These are phyloP conservation scores for Collichthys lucidus DNA, from an alignment of 2,113 vertebrate species.

Conservation along the genomic window DNA sequence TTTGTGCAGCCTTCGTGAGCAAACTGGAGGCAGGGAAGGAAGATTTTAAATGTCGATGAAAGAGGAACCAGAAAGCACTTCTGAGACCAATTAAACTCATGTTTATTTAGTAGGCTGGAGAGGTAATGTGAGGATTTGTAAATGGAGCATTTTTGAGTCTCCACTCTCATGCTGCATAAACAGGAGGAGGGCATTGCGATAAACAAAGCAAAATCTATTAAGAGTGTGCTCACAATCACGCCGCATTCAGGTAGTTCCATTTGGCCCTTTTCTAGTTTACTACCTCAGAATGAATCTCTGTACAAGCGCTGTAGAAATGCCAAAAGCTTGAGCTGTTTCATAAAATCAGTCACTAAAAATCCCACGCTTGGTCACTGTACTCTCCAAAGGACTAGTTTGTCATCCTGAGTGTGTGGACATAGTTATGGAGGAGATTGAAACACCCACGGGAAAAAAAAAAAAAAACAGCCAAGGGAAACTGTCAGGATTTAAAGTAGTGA, in stretches of 20 bases:
- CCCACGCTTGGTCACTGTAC: slow-evolving; percentile 47
- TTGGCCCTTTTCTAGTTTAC: slow-evolving; percentile 13
- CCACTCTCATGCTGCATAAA: slow-evolving; percentile 30
- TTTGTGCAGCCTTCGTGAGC: slow-evolving; percentile 14
- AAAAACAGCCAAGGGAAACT: slow-evolving; percentile 51
- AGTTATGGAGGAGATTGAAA: slow-evolving; percentile 60
- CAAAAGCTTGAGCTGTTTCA: slow-evolving; percentile 42
- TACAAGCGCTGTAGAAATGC: slow-evolving; percentile 26
- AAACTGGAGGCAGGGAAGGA: slow-evolving; percentile 11
- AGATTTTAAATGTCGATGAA: slow-evolving; percentile 20
- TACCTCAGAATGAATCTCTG: slow-evolving; percentile 34
- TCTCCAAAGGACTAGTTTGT: slow-evolving; percentile 60
- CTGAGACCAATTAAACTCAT: slow-evolving; percentile 49
- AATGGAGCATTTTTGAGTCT: slow-evolving; percentile 26
- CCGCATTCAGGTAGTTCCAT: background rate
- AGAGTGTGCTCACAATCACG: slow-evolving; percentile 12
- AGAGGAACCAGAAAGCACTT: slow-evolving; percentile 28
- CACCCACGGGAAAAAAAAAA: slow-evolving; percentile 17
- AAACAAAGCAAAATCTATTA: slow-evolving; percentile 25
- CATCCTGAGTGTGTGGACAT: slow-evolving; percentile 46
- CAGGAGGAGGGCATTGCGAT: slow-evolving; percentile 29
- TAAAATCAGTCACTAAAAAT: slow-evolving; percentile 55
- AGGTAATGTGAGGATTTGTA: slow-evolving; percentile 47
- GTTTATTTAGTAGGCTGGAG: slow-evolving; percentile 49
- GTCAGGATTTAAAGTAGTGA: slow-evolving; percentile 59